Conservation (phyloP, 2,888 invertebrate species). For the Acanthoscelides obtectus region DNA sequence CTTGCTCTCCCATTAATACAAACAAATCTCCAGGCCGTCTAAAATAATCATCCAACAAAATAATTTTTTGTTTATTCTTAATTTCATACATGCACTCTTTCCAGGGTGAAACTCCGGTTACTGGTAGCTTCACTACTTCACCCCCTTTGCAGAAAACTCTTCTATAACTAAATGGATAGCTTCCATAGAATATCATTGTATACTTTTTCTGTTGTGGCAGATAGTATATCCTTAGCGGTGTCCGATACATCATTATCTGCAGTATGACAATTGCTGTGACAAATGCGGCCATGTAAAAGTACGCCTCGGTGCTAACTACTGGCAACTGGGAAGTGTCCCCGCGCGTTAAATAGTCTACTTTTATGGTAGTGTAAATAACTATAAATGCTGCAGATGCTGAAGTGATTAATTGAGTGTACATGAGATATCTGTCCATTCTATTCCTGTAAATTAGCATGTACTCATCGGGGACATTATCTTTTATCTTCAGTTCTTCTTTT, state of each 20-base stretch:
- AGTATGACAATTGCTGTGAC: slow-evolving; percentile 25
- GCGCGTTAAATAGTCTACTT: not conserved
- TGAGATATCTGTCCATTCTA: slow-evolving; percentile 34
- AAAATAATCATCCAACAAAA: slow-evolving; percentile 39
- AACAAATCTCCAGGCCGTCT: slow-evolving; percentile 41
- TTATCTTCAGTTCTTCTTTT: slow-evolving; percentile 13
- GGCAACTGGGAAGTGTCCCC: slow-evolving; percentile 10
- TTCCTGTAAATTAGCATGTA: slow-evolving; percentile 41
- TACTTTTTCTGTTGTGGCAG: slow-evolving; percentile 33
- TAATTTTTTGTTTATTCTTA: slow-evolving; percentile 26
- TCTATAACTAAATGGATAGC: slow-evolving; percentile 29
- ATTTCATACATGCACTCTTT: slow-evolving; percentile 31
- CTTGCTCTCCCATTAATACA: slow-evolving; percentile 41
- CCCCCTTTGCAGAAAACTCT: slow-evolving; percentile 26
- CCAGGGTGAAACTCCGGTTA: slow-evolving; percentile 32
- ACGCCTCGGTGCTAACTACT: slow-evolving; percentile 24
- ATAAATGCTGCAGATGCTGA: slow-evolving; percentile 22
- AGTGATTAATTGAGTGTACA: slow-evolving; percentile 31
- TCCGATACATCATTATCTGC: slow-evolving; percentile 29
- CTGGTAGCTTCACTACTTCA: slow-evolving; percentile 26
- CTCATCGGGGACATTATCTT: slow-evolving; percentile 37
- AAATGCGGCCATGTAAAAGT: slow-evolving; percentile 29
- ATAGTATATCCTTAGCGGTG: slow-evolving; percentile 43
- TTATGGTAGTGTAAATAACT: slow-evolving; percentile 17
- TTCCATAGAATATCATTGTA: slow-evolving; percentile 33